Conservation (phyloP, 1,140 invertebrate genomes). For the Aphaenogaster ashmeadi region DNA sequence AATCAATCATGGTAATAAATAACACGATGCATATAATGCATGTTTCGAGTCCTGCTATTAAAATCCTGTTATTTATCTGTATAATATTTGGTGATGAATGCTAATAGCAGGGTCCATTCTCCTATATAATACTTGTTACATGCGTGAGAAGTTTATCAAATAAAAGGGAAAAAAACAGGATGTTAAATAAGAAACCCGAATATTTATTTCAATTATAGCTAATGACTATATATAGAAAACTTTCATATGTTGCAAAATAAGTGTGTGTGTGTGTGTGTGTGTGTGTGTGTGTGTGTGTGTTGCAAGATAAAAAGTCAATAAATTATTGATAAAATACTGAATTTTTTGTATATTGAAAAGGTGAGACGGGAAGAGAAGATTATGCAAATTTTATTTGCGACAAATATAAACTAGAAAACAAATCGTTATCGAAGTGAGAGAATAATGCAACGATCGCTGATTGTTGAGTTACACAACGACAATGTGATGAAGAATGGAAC, state of each 20-base stretch:
- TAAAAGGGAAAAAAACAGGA: background rate
- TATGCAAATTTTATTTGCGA: constrained; percentile 12
- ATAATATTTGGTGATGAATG: background rate
- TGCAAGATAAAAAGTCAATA: too few relatives aligned
- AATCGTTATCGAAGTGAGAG: background rate
- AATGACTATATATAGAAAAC: too few relatives aligned
- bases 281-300: too few relatives aligned
- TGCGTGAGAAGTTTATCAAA: background rate
- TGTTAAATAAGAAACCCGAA: too few relatives aligned
- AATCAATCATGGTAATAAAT: background rate
- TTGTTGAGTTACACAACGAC: background rate
- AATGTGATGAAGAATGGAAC: background rate
- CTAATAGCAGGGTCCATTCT: background rate
- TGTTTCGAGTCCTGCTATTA: background rate
- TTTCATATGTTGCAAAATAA: too few relatives aligned
- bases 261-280: too few relatives aligned
- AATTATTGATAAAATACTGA: too few relatives aligned
- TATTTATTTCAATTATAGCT: too few relatives aligned
- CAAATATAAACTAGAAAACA: background rate
- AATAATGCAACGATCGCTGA: background rate
- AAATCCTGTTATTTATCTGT: background rate
- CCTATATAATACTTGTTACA: background rate
- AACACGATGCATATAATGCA: background rate
- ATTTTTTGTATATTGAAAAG: background rate
- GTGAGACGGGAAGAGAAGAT: background rate